Percentiles rank a stretch among this genome's conserved stretches.
Conservation (phyloP, 2,888 invertebrate species). For the Lordiphosa andalusiaca region DNA sequence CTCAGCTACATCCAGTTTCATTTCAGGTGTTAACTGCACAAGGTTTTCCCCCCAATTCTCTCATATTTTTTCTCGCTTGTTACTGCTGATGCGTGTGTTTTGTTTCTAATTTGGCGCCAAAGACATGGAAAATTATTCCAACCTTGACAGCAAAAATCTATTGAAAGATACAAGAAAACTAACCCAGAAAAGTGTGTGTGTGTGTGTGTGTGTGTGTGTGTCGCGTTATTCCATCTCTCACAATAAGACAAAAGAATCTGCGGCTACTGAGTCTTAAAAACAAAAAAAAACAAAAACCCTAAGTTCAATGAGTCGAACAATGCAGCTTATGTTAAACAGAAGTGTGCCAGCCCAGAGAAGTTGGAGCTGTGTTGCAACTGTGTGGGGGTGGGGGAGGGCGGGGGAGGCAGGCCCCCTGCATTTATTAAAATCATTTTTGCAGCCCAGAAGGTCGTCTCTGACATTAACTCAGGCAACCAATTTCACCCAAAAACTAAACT, state of each 20-base stretch:
- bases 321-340: slow-evolving; percentile 44
- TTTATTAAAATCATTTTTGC: slow-evolving; percentile 29
- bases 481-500: slow-evolving; percentile 40
- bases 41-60: slow-evolving; percentile 23
- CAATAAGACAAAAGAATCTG: slow-evolving; percentile 68
- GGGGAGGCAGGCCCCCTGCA: slow-evolving; percentile 16
- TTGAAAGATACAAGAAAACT: slow-evolving; percentile 49
- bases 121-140: slow-evolving; percentile 76
- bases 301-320: slow-evolving; percentile 70
- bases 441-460: slow-evolving; percentile 26
- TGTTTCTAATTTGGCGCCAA: slow-evolving; percentile 68
- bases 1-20: slow-evolving; percentile 5
- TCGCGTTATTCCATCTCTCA: slow-evolving; percentile 42
- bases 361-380: slow-evolving; percentile 26
- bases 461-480: slow-evolving; percentile 40
- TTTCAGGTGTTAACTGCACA: slow-evolving; percentile 1
- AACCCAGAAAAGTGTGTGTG: slow-evolving; percentile 45
- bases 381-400: slow-evolving; percentile 41
- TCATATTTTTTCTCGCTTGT: slow-evolving; percentile 35
- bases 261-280: slow-evolving; percentile 53
- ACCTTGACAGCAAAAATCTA: slow-evolving; percentile 77
- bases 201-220: neutral
- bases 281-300: slow-evolving; percentile 60
- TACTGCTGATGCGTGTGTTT: slow-evolving; percentile 38
- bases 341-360: slow-evolving; percentile 52